Evolutionary conservation across 2,888 invertebrate species (phyloP), one percentile per base, ranked within the genome.

Genomic region (Drosophila maculinotata): DNA sequence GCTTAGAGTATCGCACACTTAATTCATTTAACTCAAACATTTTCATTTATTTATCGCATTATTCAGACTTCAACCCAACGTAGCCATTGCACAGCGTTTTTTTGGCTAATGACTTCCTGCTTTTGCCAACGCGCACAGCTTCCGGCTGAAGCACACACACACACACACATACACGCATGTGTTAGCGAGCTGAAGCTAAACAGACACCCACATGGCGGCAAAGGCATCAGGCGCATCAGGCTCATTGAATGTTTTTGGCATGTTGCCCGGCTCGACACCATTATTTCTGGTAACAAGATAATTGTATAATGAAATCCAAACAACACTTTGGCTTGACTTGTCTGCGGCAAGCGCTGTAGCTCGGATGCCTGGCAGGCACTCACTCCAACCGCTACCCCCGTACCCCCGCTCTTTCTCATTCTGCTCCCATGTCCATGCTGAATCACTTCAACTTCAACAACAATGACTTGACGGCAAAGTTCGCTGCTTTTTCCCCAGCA

Each of bases 261-360:
- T 85, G 76, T 81, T 83, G 88, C 83, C 83, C 87, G 76, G 82
- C 86, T 36, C 83, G 76, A 82, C 83, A 82, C 81, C 88, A 88
- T 88, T 83, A 87, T 86, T 80, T 80, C 83, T 80, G 86, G 83
- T 89, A 88, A 89, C 88, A 86, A 89, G 89, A 88, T 88, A 88
- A 88, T 88, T 88, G 89, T 81, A 83, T 88, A 88, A 87, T 89
- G 89, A 88, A 87, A 87, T 80, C 86, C 86, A 87, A 88, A 87
- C 79, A 87, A 78, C 84, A 87, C 85, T 87, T 81, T 68, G 71
- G 63, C 77, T 63, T 59, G 63, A 60, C 58, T 79, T 60, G 67
- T 56, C 78, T 75, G 72, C 20, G 47, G 54, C 56, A 20, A 41
- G 25, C 35, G 31, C 52, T 12, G 31, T 7, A 12, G 31, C 31